Percentiles rank a stretch among this genome's conserved stretches.
Conservation (phyloP, 2,888 invertebrate species). For the Abrostola tripartita region DNA sequence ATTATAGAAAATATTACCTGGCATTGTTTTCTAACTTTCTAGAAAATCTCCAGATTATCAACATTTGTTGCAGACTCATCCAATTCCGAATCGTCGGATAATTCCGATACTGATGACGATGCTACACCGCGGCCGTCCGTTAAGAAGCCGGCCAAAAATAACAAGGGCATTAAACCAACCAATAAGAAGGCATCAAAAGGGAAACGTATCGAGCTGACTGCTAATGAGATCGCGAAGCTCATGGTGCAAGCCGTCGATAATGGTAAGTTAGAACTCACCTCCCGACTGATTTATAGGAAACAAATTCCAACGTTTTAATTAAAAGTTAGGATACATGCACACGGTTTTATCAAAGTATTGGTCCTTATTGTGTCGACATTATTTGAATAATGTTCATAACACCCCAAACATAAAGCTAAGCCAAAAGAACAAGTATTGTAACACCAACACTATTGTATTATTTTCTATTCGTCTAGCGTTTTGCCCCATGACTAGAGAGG, state of each 20-base stretch:
- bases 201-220: conserved; percentile 72
- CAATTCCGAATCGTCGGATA: conserved; percentile 66
- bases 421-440: too few relatives aligned
- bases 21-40: too few relatives aligned
- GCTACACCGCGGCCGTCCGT: conserved; percentile 55
- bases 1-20: too few relatives aligned
- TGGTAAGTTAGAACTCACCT: conserved; percentile 66
- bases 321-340: neutral
- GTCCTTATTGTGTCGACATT: neutral
- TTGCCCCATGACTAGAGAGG: too few relatives aligned
- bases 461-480: too few relatives aligned
- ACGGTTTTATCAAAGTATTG: neutral
- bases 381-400: too few relatives aligned
- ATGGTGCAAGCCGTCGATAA: conserved; percentile 79
- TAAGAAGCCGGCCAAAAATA: conserved; percentile 57
- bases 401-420: too few relatives aligned
- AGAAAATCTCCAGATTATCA: too few relatives aligned
- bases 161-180: conserved; percentile 46
- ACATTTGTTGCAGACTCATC: conserved; percentile 65
- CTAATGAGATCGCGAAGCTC: conserved; percentile 78
- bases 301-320: conserved; percentile 5
- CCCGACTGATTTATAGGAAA: conserved; percentile 2
- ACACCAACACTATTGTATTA: too few relatives aligned
- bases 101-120: conserved; percentile 65
- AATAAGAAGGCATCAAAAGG: conserved; percentile 54